Percentiles rank a stretch among this genome's conserved stretches.
phyloP scores from a whole-genome alignment of 1,140 invertebrate species.

The Zaprionus capensis region DNA sequence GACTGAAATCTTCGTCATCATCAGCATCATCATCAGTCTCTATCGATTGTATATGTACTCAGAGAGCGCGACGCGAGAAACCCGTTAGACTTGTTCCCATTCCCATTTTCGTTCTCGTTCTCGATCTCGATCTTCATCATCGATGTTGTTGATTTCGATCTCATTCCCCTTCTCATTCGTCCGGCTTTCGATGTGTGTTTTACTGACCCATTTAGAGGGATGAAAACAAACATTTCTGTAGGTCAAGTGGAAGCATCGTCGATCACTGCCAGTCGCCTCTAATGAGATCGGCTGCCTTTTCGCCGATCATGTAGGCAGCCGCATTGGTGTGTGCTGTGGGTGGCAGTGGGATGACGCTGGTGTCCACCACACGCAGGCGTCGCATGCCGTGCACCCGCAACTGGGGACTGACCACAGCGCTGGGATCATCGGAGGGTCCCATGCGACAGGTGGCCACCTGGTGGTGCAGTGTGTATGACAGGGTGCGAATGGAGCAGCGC shows the following conservation, averaged over 20 bases:
- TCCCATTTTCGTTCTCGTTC: background rate
- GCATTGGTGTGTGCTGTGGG: constrained; percentile 90
- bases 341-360: constrained; percentile 90
- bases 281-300: constrained; percentile 94
- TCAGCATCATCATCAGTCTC: constrained; percentile 5
- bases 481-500: constrained; percentile 88
- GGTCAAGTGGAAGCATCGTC: constrained; percentile 82
- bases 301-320: constrained; percentile 93
- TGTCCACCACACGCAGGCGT: constrained; percentile 90
- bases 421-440: constrained; percentile 88
- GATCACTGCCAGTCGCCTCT: constrained; percentile 87
- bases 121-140: background rate
- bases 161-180: background rate
- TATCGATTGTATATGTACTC: constrained; percentile 4
- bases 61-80: constrained; percentile 3
- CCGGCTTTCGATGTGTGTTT: constrained; percentile 57
- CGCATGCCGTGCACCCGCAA: constrained; percentile 90
- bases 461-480: constrained; percentile 89
- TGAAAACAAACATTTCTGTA: constrained; percentile 85
- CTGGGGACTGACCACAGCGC: constrained; percentile 90
- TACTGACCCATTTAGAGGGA: constrained; percentile 63
- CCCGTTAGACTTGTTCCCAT: constrained; percentile 45
- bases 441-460: constrained; percentile 91
- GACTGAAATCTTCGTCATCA: constrained; percentile 14
- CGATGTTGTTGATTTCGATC: background rate